Evolutionary conservation across 2,113 vertebrate genomes (phyloP), one percentile per base, ranked within the genome.

Genomic region (Madoqua kirkii): DNA sequence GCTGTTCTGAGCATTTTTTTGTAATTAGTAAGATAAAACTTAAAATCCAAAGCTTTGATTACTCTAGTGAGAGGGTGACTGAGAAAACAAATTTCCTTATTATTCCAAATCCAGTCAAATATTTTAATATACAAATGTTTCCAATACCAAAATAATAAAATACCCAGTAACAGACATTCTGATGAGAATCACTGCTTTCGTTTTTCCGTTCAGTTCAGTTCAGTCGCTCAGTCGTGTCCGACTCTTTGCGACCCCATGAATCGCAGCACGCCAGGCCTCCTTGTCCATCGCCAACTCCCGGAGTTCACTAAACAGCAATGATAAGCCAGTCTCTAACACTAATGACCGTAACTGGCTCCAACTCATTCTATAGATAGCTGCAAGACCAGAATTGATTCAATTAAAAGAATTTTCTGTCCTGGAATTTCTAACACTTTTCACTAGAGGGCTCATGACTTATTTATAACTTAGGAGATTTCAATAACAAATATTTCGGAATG

Each of bases 401-500:
- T n/a, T 78, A 27, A 15, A 97, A 94, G 59, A 67, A 64, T 74
- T 79, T 36, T 90, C 36, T 45, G 43, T 59, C 92, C 78, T 62
- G 21, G 12, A 90, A 93, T 13, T 90, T 91, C 81, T 90, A 78
- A 96, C 97, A 48, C 21, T 31, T 96, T 93, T 85, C 87, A 71
- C 40, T 85, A 93, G 81, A 67, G 57, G 31, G 50, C 48, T 93
- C 15, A 27, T 7, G 36, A 94, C 60, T 84, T 81, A 17, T 64
- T 94, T 82, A 55, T 89, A 95, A 67, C n/a, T 83, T 43, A 86
- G 50, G 57, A 67, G 52, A 52, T 43, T 95, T 89, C 23, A 91
- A 4, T 52, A 74, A 36, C 4, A 82, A 85, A 71, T 1, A 2
- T 19, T 87, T 95, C 17, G 14, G 36, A 60, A 36, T 95, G 27